These are phyloP conservation scores for Myocastor coypus DNA, from an alignment of 2,113 vertebrate genomes.

Conservation along the genomic window DNA sequence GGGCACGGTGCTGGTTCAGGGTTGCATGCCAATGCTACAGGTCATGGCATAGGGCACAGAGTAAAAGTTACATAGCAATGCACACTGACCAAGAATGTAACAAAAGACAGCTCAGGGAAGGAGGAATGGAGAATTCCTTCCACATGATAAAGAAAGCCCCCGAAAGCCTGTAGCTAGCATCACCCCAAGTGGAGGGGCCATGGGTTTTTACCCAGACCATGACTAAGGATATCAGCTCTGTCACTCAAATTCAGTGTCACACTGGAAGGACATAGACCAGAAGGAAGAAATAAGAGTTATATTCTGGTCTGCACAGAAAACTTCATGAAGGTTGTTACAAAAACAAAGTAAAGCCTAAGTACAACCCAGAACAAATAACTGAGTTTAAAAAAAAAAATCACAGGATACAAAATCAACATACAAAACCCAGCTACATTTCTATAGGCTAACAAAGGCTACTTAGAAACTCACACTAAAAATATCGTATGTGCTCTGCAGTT, in stretches of 20 bases:
- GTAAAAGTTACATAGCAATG: neutral
- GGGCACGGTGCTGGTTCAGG: neutral
- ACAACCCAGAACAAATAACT: neutral
- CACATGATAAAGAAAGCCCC: neutral
- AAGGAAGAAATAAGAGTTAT: neutral
- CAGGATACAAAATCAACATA: neutral
- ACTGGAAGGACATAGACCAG: neutral
- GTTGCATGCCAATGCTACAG: neutral
- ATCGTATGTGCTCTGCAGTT: neutral
- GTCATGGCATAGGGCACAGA: neutral
- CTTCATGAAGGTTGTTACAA: neutral
- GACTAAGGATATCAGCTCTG: neutral
- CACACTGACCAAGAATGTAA: neutral
- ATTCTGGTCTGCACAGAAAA: neutral
- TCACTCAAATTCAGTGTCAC: no score
- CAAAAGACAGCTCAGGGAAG: neutral
- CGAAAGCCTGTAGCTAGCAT: neutral
- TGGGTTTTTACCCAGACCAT: neutral
- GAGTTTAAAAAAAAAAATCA: neutral
- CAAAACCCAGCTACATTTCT: neutral
- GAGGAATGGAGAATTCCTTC: neutral
- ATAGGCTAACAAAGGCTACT: neutral
- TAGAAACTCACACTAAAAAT: neutral
- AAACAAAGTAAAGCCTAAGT: neutral
- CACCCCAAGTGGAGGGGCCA: neutral